A percentile compares a stretch with the other conserved stretches of the same genome.
Conservation (phyloP, 2,888 invertebrate species). For the Strigamia transsilvanica region DNA sequence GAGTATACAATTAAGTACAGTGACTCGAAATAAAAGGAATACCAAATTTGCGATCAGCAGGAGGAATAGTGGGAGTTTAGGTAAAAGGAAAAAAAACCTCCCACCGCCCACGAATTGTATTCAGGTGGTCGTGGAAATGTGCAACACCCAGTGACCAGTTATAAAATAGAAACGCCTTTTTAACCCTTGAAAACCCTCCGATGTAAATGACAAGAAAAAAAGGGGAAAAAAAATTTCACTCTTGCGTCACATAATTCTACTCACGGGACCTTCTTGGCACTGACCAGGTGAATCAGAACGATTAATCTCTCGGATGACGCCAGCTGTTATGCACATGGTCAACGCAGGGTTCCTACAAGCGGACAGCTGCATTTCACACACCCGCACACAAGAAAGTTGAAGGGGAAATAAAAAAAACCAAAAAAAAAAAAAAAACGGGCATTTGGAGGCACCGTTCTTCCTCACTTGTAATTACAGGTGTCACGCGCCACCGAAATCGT, state of each 20-base stretch:
- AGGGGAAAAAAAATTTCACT: background rate
- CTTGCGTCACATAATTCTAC: background rate
- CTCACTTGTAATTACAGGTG: slow-evolving; percentile 3
- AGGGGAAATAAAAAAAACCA: background rate
- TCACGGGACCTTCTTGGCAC: background rate
- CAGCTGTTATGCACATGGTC: slow-evolving; percentile 8
- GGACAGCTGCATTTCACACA: background rate
- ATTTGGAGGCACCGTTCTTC: background rate
- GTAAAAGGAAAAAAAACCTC: background rate
- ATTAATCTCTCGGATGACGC: slow-evolving; percentile 8
- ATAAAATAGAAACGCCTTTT: background rate
- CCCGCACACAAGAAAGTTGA: slow-evolving; percentile 8
- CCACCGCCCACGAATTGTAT: background rate
- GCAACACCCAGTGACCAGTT: slow-evolving; percentile 8
- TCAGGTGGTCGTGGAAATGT: background rate
- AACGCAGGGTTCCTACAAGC: background rate
- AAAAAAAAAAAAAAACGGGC: slow-evolving; percentile 1
- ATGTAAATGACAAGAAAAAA: background rate
- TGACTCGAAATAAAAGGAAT: background rate
- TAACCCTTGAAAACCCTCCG: background rate
- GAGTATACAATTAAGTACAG: background rate
- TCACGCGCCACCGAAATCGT: slow-evolving; percentile 3
- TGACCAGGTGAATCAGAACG: slow-evolving; percentile 3
- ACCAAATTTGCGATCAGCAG: background rate
- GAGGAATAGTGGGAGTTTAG: background rate